Conservation (phyloP, 1,140 invertebrate species). For the Drosophila mojavensis region DNA sequence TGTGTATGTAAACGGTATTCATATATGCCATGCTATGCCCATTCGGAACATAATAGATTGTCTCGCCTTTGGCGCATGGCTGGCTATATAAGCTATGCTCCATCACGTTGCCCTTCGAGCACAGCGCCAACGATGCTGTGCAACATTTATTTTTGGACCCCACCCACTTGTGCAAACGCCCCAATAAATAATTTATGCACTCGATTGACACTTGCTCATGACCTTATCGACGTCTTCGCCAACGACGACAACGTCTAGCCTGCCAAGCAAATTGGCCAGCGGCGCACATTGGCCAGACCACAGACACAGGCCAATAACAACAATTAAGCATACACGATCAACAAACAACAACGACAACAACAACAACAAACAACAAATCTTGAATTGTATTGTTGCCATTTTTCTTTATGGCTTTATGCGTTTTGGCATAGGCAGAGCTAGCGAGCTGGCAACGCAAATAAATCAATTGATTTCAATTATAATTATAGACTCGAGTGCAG, state of each 20-base stretch:
- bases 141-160: conserved; percentile 27
- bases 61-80: background rate
- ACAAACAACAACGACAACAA: conserved; percentile 26
- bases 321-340: conserved; percentile 71
- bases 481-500: conserved; percentile 72
- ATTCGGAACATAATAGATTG: conserved; percentile 15
- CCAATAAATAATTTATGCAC: conserved; percentile 72
- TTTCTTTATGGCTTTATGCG: conserved; percentile 83
- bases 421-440: conserved; percentile 71
- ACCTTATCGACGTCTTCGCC: conserved; percentile 71
- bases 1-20: background rate
- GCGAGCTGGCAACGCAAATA: conserved; percentile 65
- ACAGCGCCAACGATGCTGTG: conserved; percentile 22
- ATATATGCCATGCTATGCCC: background rate
- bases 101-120: conserved; percentile 40
- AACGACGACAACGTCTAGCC: conserved; percentile 36
- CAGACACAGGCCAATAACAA: conserved; percentile 69
- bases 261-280: conserved; percentile 55
- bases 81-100: conserved; percentile 4
- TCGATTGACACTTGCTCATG: conserved; percentile 81
- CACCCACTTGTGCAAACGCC: conserved; percentile 19
- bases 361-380: conserved; percentile 36
- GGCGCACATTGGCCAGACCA: conserved; percentile 45
- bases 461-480: conserved; percentile 83
- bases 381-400: conserved; percentile 79